Conservation (phyloP, 35 echinoderm and acorn worm species). For the Antedon bifida region DNA sequence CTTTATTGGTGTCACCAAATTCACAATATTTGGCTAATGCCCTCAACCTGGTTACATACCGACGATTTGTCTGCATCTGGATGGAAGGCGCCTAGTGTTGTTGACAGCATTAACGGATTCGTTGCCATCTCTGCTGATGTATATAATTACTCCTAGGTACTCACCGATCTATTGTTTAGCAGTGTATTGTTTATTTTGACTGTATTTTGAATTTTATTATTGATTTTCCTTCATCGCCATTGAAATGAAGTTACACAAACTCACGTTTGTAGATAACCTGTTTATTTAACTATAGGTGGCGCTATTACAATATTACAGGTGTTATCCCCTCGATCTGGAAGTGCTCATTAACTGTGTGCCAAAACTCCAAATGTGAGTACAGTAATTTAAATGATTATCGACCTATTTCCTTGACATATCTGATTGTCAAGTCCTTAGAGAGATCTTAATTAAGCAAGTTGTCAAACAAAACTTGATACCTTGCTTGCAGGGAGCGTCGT, state of each 20-base stretch:
- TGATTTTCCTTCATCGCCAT: neutral
- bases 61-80: neutral
- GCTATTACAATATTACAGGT: neutral
- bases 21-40: conserved; percentile 38
- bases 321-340: too few species aligned
- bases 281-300: neutral
- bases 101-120: neutral
- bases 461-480: too few species aligned
- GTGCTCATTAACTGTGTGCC: too few species aligned
- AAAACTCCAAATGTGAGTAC: too few species aligned
- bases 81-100: neutral
- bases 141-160: neutral
- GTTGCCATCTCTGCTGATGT: neutral
- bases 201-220: neutral
- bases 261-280: neutral
- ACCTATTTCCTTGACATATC: too few species aligned
- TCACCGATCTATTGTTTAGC: neutral
- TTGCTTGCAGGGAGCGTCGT: too few species aligned
- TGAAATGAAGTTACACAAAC: neutral
- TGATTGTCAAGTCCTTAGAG: too few species aligned
- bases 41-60: too few species aligned
- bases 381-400: too few species aligned
- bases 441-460: too few species aligned
- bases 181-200: neutral
- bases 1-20: conserved; percentile 26